Base-by-base conservation (phyloP, 2,888 invertebrate genomes). In the Ormyrus thymus region DNA sequence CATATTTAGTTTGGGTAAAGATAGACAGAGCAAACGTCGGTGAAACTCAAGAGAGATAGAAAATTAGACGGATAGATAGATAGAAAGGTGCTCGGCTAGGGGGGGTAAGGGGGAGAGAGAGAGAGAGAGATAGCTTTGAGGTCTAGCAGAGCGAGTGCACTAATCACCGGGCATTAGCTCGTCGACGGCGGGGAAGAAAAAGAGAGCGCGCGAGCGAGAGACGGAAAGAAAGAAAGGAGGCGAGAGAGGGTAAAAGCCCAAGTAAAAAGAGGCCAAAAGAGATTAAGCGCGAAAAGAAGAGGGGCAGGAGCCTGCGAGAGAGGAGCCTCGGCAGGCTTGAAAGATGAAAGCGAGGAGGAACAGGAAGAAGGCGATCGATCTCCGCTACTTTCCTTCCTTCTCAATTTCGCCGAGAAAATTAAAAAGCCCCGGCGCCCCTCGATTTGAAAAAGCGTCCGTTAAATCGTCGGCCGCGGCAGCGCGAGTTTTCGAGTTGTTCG, bases 141-240 rank as follows among this genome's bases (percentile, higher is more conserved):
- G 51, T 76, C 29, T 61, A 56, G 61, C 68, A 50, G 68, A 10
- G 78, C 64, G 78, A 61, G 78, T 74, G 74, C 69, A 78, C 78
- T 78, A 78, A 78, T 78, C 78, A 78, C 64, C 74, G 64, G 48
- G 79, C 72, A 79, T 71, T 71, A 76, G 53, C 66, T 75, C 48
- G 15, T 9, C 11, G 45, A 64, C 29, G 29, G 29, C 29, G 29
- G 29, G 29, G 61, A 59, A 62, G 29, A 71, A 15, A 13, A 64
- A 61, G 50, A 53, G 50, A 29, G 53, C 50, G 64, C 53, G 43
- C 66, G 13, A 29, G 59, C 45, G 65, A 10, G 56, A n/a, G 15
- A 15, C 29, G 29, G 29, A 29, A 29, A 29, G 29, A 29, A 29
- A 29, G 29, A 29, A 29, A 29, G 29, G 29, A 29, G 29, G 29